These are phyloP conservation scores for Propsilocerus akamusi DNA, from an alignment of 1,140 invertebrate species.

Conservation along the genomic window DNA sequence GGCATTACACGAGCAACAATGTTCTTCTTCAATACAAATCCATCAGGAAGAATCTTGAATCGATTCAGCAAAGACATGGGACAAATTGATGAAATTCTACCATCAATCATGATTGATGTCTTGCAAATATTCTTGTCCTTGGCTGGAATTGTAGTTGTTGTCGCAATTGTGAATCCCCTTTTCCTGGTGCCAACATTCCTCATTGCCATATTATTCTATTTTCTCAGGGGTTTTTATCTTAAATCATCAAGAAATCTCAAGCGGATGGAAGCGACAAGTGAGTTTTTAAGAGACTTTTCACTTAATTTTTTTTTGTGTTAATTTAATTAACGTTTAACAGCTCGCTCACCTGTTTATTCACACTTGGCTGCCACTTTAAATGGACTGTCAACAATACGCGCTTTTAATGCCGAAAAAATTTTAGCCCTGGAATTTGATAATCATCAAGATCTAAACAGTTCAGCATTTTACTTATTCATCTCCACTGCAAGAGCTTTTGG, in stretches of 20 bases:
- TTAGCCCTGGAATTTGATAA: constrained; percentile 64
- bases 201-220: constrained; percentile 50
- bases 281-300: constrained; percentile 22
- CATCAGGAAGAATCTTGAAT: constrained; percentile 53
- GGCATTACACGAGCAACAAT: constrained; percentile 54
- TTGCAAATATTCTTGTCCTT: constrained; percentile 51
- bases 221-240: constrained; percentile 59
- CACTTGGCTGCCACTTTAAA: constrained; percentile 76
- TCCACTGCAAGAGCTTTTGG: constrained; percentile 48
- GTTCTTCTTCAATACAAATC: constrained; percentile 68
- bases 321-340: constrained; percentile 23
- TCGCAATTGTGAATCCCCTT: constrained; percentile 54
- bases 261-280: constrained; percentile 73
- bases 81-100: constrained; percentile 67
- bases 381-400: constrained; percentile 76
- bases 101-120: constrained; percentile 51
- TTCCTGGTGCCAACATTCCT: constrained; percentile 48
- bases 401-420: constrained; percentile 57
- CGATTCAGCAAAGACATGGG: constrained; percentile 76
- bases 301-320: not conserved
- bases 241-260: constrained; percentile 68
- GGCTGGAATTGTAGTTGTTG: constrained; percentile 53
- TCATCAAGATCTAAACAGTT: constrained; percentile 52
- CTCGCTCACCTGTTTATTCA: constrained; percentile 63
- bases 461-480: constrained; percentile 41